Conservation (phyloP, 2,888 invertebrate species). For the Eupithecia dodoneata region DNA sequence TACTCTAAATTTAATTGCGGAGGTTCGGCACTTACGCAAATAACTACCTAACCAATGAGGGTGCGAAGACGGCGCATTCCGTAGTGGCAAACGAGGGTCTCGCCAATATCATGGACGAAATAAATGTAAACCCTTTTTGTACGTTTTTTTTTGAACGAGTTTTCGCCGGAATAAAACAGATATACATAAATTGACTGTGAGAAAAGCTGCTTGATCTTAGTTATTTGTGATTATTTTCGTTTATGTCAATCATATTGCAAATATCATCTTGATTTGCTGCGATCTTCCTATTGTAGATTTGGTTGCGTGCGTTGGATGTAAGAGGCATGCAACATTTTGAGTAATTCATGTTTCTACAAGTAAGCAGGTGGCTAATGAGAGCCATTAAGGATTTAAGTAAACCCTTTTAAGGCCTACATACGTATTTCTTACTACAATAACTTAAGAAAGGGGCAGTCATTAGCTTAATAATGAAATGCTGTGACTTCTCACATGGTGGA, state of each 20-base stretch:
- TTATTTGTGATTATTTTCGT: background rate
- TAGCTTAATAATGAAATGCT: background rate
- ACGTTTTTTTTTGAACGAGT: background rate
- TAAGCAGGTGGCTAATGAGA: background rate
- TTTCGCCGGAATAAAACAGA: background rate
- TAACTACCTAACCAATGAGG: background rate
- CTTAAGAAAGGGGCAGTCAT: background rate
- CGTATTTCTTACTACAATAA: background rate
- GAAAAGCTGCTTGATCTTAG: too few species aligned
- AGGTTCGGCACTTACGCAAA: background rate
- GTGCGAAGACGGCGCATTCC: background rate
- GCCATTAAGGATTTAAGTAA: background rate
- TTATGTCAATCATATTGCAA: background rate
- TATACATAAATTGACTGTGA: background rate
- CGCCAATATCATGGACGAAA: too few species aligned
- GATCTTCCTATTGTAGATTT: background rate
- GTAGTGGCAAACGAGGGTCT: background rate
- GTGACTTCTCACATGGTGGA: conserved; percentile 4
- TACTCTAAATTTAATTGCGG: background rate
- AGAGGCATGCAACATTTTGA: background rate
- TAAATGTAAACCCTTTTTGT: background rate
- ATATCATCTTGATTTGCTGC: background rate
- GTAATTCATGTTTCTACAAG: too few species aligned
- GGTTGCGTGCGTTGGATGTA: background rate
- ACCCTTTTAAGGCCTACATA: background rate